phyloP scores from a whole-genome alignment of 1,140 invertebrate species.

The Eupristina koningsbergeri region DNA sequence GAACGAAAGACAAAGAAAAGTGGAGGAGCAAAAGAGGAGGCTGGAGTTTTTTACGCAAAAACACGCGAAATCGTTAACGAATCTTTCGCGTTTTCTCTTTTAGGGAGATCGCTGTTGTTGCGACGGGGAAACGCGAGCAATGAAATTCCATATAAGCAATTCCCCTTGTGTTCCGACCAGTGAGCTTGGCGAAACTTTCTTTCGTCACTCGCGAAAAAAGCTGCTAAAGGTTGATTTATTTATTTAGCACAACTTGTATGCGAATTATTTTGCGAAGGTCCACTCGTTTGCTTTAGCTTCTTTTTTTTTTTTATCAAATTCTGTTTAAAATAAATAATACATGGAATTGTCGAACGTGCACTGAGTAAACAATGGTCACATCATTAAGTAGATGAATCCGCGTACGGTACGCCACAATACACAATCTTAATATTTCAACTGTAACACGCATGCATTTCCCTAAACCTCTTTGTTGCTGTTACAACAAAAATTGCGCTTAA shows the following conservation, averaged over 20 bases:
- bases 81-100: constrained; percentile 55
- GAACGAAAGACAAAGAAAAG: constrained; percentile 37
- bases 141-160: constrained; percentile 35
- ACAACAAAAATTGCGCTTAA: too few species aligned
- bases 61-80: constrained; percentile 57
- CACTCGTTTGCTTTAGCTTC: too few species aligned
- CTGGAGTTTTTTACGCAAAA: constrained; percentile 57
- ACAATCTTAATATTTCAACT: neutral
- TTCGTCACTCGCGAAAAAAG: neutral
- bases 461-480: too few species aligned
- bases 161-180: neutral
- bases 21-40: constrained; percentile 34
- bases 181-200: constrained; percentile 14
- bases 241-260: constrained; percentile 3
- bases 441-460: neutral
- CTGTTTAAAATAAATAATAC: constrained; percentile 41
- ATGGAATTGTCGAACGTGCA: constrained; percentile 30
- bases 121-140: constrained; percentile 19
- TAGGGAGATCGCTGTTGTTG: neutral
- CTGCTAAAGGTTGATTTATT: constrained; percentile 38
- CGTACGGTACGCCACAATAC: constrained; percentile 3
- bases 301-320: neutral
- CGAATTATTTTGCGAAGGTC: constrained; percentile 33
- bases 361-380: constrained; percentile 28
- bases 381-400: constrained; percentile 44